Evolutionary conservation across 2,113 vertebrate genomes (phyloP), one percentile per base, ranked within the genome.

Genomic region (Equus przewalskii): DNA sequence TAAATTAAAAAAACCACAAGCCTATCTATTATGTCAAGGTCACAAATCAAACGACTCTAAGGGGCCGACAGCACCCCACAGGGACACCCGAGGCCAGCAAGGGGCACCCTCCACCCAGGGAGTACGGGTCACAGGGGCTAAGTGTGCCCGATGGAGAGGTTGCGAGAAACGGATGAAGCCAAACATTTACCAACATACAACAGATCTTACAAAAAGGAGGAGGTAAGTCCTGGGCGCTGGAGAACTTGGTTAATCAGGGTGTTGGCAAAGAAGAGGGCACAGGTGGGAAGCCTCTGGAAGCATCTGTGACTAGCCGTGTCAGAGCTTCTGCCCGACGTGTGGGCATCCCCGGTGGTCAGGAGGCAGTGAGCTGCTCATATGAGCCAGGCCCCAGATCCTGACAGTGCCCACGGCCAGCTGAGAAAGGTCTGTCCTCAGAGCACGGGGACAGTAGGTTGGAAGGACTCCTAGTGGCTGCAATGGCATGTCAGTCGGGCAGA

Each of bases 1-100:
- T 97, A 98, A 98, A 98, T 98, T 97, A 98, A 98, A 98, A 98
- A 96, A 96, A 97, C 94, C 98, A 98, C 97, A 95, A 96, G 79
- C 94, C 90, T 96, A 93, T 28, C 76, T 93, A 96, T 41, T 64
- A 94, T 56, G 84, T 97, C 97, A 97, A 93, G 81, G 73, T 97
- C 93, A 83, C 67, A 93, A 96, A 84, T 79, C 87, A 96, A 93
- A 95, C 26, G 65, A 64, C 56, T 93, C 92, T 94, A 97, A 97
- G 90, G 72, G 92, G 94, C 96, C 97, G 97, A 98, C 94, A 93
- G 96, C 91, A 92, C 97, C 96, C 97, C 0, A 76, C 58, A 90
- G 97, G 97, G 89, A 92, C 91, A 80, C 97, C 97, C 82, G 65
- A 87, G 65, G 97, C 1, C 95, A 97, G 96, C 62, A 97, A 97